These are phyloP conservation scores for Folsomia candida DNA, from an alignment of 2,888 invertebrate genomes.

Conservation along the genomic window DNA sequence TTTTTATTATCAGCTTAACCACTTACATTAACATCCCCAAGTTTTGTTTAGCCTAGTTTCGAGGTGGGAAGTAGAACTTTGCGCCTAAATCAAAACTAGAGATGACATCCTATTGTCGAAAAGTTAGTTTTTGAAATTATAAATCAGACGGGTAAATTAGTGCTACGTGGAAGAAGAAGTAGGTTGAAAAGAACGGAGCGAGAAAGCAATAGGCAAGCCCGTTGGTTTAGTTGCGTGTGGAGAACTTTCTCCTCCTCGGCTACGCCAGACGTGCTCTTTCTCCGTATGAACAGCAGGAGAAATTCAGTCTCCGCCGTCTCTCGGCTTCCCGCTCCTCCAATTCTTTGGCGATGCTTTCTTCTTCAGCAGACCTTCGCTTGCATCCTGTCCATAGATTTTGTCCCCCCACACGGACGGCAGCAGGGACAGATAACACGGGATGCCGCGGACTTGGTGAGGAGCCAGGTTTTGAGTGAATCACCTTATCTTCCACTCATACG, in stretches of 20 bases:
- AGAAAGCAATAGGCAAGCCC: too few species aligned
- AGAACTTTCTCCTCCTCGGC: not conserved
- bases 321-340: not conserved
- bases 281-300: not conserved
- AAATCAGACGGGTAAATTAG: not conserved
- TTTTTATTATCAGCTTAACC: not conserved
- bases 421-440: too few species aligned
- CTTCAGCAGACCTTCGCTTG: not conserved
- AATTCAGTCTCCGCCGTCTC: not conserved
- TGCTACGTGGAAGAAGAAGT: too few species aligned
- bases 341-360: not conserved
- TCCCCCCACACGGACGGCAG: too few species aligned
- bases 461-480: too few species aligned
- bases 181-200: not conserved
- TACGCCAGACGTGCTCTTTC: not conserved
- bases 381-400: not conserved
- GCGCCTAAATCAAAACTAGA: not conserved
- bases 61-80: not conserved
- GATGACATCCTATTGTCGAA: not conserved
- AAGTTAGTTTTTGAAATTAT: not conserved
- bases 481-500: too few species aligned
- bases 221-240: not conserved
- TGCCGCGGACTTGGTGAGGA: too few species aligned
- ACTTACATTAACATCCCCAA: not conserved
- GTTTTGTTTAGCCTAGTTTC: not conserved